Evolutionary conservation across 2,888 invertebrate genomes (phyloP), one percentile per base, ranked within the genome.

Genomic region (Orthosia incerta): DNA sequence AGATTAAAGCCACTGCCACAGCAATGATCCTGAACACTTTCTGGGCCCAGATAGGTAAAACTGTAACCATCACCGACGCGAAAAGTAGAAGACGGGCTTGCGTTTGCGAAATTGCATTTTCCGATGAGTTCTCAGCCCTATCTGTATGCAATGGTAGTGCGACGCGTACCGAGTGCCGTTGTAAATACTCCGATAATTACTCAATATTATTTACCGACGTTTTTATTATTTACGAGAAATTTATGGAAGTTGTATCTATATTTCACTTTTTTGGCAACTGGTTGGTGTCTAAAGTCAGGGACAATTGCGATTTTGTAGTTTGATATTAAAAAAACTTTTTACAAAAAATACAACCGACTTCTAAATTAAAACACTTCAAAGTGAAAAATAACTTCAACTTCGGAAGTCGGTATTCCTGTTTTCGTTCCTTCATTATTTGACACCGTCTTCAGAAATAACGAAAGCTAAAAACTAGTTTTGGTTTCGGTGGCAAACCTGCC

Each of bases 151-250:
- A 65, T 56, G 63, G 13, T 61, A 80, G 71, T 70, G 61, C 18
- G 53, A 12, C 18, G 60, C 56, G 31, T 23, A 60, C 16, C 46
- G 4, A 73, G 68, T 68, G 20, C 26, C 74, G 23, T 63, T 66
- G 76, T 67, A 57, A 70, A 81, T 65, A 56, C 50, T 55, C 4
- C 51, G 15, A 20, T 26, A 64, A 62, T 84, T 76, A 70, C 84
- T 68, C 61, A 84, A 82, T 72, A 64, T 46, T 72, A 64, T 46
- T 57, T 39, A 71, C 50, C 53, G 53, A n/a, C n/a, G n/a, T n/a
- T n/a, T n/a, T n/a, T n/a, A n/a, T n/a, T n/a, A n/a, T n/a, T n/a
- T n/a, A n/a, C n/a, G 48, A 65, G 39, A 56, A 48, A 80, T 74
- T 50, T 12, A 23, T 46, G 16, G 48, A 59, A 63, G 51, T 79